Percentiles rank a stretch among this genome's conserved stretches.
Evolutionary conservation across 2,797 vertebrate genomes (phyloP).

Genomic region (Liasis olivaceus): DNA sequence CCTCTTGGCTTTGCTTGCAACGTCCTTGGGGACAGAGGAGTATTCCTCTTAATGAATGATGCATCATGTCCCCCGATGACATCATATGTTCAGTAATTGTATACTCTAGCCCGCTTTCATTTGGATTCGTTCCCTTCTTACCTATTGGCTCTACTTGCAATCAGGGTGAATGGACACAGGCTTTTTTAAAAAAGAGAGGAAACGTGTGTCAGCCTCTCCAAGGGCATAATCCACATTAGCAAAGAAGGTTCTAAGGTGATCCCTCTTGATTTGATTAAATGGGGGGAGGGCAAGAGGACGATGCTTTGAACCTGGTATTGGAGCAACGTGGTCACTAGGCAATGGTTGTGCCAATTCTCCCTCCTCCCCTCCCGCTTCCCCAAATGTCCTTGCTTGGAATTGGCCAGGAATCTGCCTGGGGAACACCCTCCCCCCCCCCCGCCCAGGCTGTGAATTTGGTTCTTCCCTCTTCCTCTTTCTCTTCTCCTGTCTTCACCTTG

Average conservation of each 20-base stretch:
- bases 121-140: background rate
- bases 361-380: background rate
- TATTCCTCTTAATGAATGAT: background rate
- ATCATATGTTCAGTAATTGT: background rate
- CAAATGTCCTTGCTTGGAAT: background rate
- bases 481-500: background rate
- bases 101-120: background rate
- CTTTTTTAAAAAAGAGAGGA: background rate
- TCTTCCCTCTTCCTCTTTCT: background rate
- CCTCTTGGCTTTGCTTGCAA: background rate
- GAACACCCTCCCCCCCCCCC: too few species aligned
- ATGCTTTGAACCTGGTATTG: background rate
- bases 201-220: background rate
- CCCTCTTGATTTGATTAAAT: background rate
- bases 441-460: too few species aligned
- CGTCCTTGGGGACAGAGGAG: background rate
- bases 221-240: background rate
- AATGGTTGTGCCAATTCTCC: background rate
- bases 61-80: background rate
- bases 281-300: background rate
- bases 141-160: background rate
- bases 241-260: background rate
- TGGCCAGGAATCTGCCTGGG: background rate
- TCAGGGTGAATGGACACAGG: background rate
- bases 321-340: background rate